phyloP scores from a whole-genome alignment of 2,113 vertebrate species.

The Lophius piscatorius region DNA sequence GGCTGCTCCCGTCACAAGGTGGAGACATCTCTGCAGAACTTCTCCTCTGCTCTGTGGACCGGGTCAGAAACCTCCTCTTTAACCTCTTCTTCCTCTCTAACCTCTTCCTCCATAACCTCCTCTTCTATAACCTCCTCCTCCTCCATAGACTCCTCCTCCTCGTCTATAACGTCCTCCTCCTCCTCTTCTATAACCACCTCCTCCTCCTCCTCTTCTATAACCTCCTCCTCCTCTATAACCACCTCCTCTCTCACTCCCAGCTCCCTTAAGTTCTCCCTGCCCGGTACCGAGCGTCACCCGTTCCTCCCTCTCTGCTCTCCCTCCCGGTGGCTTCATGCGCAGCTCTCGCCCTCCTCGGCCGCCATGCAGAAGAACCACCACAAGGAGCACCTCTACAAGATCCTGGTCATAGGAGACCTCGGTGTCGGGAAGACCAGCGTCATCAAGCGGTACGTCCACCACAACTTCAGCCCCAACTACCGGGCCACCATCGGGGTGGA shows the following conservation, averaged over 20 bases:
- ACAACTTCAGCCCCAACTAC: conserved; percentile 87
- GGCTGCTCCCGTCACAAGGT: too few species aligned
- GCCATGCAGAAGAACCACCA: conserved; percentile 89
- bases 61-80: too few species aligned
- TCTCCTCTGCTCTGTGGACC: too few species aligned
- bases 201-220: conserved; percentile 34
- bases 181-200: conserved; percentile 33
- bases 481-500: conserved; percentile 97
- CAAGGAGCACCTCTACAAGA: conserved; percentile 94
- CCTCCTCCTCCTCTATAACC: conserved; percentile 29
- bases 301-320: conserved; percentile 17
- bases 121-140: too few species aligned
- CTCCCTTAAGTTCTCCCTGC: conserved; percentile 9
- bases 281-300: conserved; percentile 7
- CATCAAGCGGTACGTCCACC: conserved; percentile 95
- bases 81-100: too few species aligned
- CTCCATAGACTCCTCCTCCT: too few species aligned
- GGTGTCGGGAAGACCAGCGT: conserved; percentile 84
- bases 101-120: too few species aligned
- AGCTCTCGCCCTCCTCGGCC: conserved; percentile 67
- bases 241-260: conserved; percentile 12
- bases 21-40: too few species aligned
- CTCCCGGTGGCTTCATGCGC: conserved; percentile 66
- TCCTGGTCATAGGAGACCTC: conserved; percentile 92
- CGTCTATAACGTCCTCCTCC: too few species aligned